These are phyloP conservation scores for Drosophila nigricruria DNA, from an alignment of 2,888 invertebrate species.

Conservation along the genomic window DNA sequence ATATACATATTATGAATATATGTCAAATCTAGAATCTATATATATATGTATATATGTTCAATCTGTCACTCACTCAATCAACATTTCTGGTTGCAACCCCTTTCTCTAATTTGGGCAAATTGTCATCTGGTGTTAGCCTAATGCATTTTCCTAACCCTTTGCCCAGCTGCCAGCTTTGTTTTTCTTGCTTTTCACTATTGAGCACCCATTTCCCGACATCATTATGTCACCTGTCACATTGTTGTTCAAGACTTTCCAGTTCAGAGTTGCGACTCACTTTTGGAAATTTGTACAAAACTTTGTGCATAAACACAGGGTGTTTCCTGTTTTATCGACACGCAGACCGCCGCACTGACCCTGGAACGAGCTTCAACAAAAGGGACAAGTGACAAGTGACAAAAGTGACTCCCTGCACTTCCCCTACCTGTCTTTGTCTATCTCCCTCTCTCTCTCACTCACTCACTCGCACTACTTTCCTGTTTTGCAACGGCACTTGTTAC, in stretches of 20 bases:
- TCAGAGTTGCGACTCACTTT: conserved; percentile 12
- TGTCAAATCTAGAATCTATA: not conserved
- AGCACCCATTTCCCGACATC: conserved; percentile 28
- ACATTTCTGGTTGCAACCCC: not conserved
- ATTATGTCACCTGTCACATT: conserved; percentile 59
- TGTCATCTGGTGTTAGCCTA: conserved; percentile 10
- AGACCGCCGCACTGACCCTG: conserved; percentile 62
- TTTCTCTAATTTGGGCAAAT: not conserved
- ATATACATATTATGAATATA: not conserved
- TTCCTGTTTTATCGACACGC: conserved; percentile 42
- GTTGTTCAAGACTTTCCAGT: conserved; percentile 16
- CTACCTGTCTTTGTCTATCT: not conserved
- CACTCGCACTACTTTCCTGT: conserved; percentile 20
- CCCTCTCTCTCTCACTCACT: not conserved
- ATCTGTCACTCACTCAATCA: not conserved
- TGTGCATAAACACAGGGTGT: conserved; percentile 25
- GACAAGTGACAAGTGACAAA: conserved; percentile 49
- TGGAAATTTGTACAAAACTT: conserved; percentile 30
- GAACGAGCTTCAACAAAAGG: conserved; percentile 40
- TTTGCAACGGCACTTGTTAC: conserved; percentile 68
- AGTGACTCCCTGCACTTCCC: conserved; percentile 27
- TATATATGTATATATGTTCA: not conserved
- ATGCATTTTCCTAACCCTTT: conserved; percentile 36
- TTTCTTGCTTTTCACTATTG: conserved; percentile 33
- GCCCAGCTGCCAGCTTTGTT: conserved; percentile 20